Base-by-base conservation (phyloP, 1,140 invertebrate genomes). In the Ceratosolen solmsi region DNA sequence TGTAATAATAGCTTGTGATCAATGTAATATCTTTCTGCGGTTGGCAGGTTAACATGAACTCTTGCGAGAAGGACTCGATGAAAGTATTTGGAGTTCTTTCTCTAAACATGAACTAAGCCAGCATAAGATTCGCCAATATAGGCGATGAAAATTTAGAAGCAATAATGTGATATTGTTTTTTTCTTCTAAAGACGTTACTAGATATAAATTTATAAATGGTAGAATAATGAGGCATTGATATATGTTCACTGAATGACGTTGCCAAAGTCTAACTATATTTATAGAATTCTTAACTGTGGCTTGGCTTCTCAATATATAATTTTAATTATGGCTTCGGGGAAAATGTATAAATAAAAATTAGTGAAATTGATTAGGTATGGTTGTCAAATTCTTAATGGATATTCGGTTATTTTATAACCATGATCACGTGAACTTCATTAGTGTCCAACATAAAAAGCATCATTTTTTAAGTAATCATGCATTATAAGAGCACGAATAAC, bases 81-180 rank as follows among this genome's bases (percentile, higher is more conserved):
- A n/a, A n/a, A n/a, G n/a, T n/a, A n/a, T n/a, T n/a, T n/a, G n/a
- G n/a, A 46, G 41, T 46, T 46, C 41, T 13, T 46, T 13, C 5
- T 46, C 41, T n/a, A 3, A 56, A 36, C 22, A 56, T 0, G 27
- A 63, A 49, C n/a, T 15, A 36, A 38, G 30, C n/a, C n/a, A n/a
- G n/a, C n/a, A n/a, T n/a, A n/a, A 68, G 36, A 56, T 70, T 77
- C 63, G 41, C 22, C 41, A 8, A 7, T n/a, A n/a, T n/a, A n/a
- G n/a, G n/a, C 54, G 54, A 82, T 82, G 60, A 77, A 82, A 77
- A 75, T 81, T 75, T 75, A 81, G 75, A 75, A 81, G 56, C 20
- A 51, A 73, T 25, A 25, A 70, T 68, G 49, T 11, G 60, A 41
- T 1, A 20, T 22, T 46, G 0, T 9, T 68, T 80, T 74, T 74